These are phyloP conservation scores for Rissa tridactyla DNA, from an alignment of 2,113 vertebrate genomes.

Conservation along the genomic window DNA sequence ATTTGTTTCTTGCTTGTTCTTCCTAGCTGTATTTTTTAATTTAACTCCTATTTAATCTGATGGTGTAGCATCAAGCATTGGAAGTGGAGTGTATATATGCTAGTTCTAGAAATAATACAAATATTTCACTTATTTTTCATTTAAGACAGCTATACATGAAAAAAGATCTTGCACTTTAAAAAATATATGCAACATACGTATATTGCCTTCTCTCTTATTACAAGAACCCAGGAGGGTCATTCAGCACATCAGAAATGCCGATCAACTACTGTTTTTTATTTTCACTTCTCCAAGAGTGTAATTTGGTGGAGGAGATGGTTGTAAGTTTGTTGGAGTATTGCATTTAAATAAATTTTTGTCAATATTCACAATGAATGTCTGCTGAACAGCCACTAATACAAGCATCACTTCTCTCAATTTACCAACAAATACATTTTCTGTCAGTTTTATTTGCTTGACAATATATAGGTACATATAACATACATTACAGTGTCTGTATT, in stretches of 20 bases:
- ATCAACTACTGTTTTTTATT: neutral
- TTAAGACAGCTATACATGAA: neutral
- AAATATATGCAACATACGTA: neutral
- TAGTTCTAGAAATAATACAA: neutral
- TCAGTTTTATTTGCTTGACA: neutral
- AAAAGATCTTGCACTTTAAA: neutral
- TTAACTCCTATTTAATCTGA: neutral
- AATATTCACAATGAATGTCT: neutral
- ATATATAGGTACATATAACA: neutral
- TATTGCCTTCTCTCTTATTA: neutral
- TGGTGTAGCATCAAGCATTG: neutral
- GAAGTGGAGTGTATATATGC: neutral
- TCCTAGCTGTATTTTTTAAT: neutral
- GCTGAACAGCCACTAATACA: neutral
- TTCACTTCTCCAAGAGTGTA: neutral
- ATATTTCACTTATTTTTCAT: neutral
- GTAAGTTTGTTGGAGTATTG: neutral
- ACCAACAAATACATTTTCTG: neutral
- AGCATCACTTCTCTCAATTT: neutral
- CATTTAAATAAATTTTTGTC: neutral
- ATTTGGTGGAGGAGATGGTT: neutral
- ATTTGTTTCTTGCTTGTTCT: neutral
- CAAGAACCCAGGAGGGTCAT: neutral
- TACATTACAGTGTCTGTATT: neutral
- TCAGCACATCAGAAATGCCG: neutral